Conservation (phyloP, 1,140 invertebrate genomes). For the Hypothenemus hampei region DNA sequence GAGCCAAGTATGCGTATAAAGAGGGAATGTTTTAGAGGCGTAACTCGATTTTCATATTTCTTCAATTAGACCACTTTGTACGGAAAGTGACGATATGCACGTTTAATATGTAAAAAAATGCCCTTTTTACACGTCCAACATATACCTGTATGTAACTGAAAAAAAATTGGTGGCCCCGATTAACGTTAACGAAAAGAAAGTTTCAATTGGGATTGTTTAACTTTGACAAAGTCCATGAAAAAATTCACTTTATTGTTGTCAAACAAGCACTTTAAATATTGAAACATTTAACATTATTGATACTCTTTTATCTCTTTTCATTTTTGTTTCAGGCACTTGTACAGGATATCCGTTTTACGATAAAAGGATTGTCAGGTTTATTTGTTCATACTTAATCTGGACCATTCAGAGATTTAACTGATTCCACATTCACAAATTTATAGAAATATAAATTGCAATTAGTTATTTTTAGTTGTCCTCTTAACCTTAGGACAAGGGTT, state of each 20-base stretch:
- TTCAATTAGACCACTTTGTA: too few species aligned
- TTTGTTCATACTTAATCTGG: neutral
- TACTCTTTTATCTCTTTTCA: conserved; percentile 11
- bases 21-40: too few species aligned
- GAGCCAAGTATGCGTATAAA: too few species aligned
- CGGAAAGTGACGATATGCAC: too few species aligned
- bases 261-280: conserved; percentile 3
- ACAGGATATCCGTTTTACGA: conserved; percentile 14
- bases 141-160: neutral
- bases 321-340: conserved; percentile 14
- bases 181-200: neutral
- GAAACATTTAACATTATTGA: conserved; percentile 9
- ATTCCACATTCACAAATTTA: too few species aligned
- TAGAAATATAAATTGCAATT: too few species aligned
- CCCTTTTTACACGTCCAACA: neutral
- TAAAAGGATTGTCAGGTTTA: conserved; percentile 13
- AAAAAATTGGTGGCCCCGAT: neutral
- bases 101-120: too few species aligned
- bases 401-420: neutral
- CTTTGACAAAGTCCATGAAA: neutral
- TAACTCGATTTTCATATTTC: too few species aligned
- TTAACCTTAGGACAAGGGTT: too few species aligned
- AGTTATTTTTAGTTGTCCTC: too few species aligned
- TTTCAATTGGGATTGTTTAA: neutral
- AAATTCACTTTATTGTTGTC: neutral